These are phyloP conservation scores for Falco rusticolus DNA, from an alignment of 2,797 vertebrate genomes.

Conservation along the genomic window DNA sequence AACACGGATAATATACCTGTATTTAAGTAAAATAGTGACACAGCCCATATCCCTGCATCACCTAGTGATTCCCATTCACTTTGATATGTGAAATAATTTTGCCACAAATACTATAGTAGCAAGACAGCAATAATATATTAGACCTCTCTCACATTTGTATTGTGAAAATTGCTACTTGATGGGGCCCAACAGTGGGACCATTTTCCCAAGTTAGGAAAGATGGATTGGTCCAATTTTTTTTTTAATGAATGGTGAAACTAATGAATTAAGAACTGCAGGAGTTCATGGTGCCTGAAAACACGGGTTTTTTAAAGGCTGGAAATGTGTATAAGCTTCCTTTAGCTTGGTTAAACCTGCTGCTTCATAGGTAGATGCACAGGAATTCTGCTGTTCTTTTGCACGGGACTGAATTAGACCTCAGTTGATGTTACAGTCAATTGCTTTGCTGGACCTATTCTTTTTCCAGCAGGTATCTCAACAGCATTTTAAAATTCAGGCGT, in stretches of 20 bases:
- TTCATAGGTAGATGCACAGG: background rate
- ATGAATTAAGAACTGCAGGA: background rate
- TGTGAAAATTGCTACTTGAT: background rate
- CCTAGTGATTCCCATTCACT: background rate
- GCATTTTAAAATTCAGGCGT: background rate
- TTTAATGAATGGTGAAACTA: background rate
- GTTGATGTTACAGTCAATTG: background rate
- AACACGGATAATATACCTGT: background rate
- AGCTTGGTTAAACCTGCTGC: background rate
- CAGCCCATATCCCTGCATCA: background rate
- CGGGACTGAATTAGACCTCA: background rate
- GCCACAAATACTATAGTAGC: background rate
- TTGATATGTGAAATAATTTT: background rate
- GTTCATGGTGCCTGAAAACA: background rate
- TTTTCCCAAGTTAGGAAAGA: background rate
- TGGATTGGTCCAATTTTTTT: background rate
- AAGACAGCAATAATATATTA: background rate
- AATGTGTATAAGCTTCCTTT: accelerated
- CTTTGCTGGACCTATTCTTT: background rate
- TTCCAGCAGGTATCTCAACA: background rate
- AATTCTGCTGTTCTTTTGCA: background rate
- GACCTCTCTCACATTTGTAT: background rate
- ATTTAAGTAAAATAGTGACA: background rate
- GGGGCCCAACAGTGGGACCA: background rate
- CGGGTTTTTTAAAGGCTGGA: background rate